Evolutionary conservation across 2,888 invertebrate species (phyloP), one percentile per base, ranked within the genome.

Genomic region (Scrobipalpa costella): DNA sequence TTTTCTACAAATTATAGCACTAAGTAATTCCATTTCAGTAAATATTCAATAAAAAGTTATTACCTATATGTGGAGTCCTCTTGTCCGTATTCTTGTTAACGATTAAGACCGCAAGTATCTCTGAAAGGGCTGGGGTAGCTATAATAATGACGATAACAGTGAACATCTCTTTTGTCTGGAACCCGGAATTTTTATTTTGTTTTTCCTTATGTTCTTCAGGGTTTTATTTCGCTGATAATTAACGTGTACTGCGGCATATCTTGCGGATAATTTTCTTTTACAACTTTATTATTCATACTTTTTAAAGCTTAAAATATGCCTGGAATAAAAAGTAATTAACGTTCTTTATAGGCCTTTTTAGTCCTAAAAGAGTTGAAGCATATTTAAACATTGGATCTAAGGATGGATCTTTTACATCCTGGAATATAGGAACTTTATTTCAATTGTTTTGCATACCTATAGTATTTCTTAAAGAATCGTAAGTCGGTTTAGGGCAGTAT

Each of bases 101-200:
- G 44, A 44, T 44, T 15, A 44, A 44, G 44, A 44, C n/a, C n/a
- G 7, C n/a, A 44, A 44, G 44, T n/a, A 44, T 15, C 44, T 44
- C n/a, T 9, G 15, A 15, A 44, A 44, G 6, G 44, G 44, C 7
- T 15, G 15, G n/a, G n/a, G 44, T 15, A n/a, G 44, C 44, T n/a
- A 36, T 44, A 44, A 44, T 44, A 15, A 44, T 44, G 15, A 44
- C n/a, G 15, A 44, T 15, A 44, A 7, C 44, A 9, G n/a, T n/a
- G n/a, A n/a, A n/a, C n/a, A n/a, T 40, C 44, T 5, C 15, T 44
- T 44, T 44, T 44, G n/a, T 44, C 15, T 44, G n/a, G 44, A 15
- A 44, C n/a, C n/a, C n/a, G n/a, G n/a, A n/a, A n/a, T n/a, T n/a
- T 7, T 11, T 40, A 13, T 5, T 6, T 44, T 44, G 3, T n/a